Base-by-base conservation (phyloP, 1,140 invertebrate genomes). In the Zaprionus davidi region DNA sequence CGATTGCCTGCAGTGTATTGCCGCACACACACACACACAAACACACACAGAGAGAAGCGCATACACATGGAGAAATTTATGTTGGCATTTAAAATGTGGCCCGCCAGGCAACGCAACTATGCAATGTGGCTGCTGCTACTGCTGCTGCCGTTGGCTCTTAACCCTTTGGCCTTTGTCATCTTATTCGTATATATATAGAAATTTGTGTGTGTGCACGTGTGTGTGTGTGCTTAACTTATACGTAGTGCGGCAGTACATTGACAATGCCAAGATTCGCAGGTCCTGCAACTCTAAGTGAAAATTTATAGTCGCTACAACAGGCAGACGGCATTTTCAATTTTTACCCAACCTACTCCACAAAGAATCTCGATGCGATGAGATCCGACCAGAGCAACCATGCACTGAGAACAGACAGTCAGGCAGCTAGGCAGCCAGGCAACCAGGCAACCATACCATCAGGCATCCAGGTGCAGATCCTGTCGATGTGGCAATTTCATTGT, bases 401-500 rank as follows among this genome's bases (percentile, higher is more conserved):
- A 58, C 15, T 13, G 11, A 28, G 20, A 12, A 12, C 9, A 38
- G 31, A 5, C 17, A 20, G n/a, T 2, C 15, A 22, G 36, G 13
- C 20, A 44, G 7, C 0, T 4, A 0, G 38, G 38, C 13, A 41
- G 7, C 12, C 38, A 15, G 38, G 38, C 38, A 15, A 1, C 38
- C 13, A 15, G 17, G 3, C 38, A 15, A 41, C 38, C 38, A 15
- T 13, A n/a, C 31, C 31, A n/a, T 5, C 15, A 46, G 59, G 28
- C 44, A 71, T 24, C 60, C 78, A 80, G 76, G 66, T 80, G 60
- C 77, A 77, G 51, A 62, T 82, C 68, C 63, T 79, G 65, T 74
- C 77, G 67, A 73, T 76, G 86, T 82, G 79, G 72, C 82, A 91
- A 91, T 82, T 81, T 87, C 81, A 91, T 79, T 91, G 87, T 91